phyloP scores from a whole-genome alignment of 2,888 invertebrate genomes.

The Pheosia tremula region DNA sequence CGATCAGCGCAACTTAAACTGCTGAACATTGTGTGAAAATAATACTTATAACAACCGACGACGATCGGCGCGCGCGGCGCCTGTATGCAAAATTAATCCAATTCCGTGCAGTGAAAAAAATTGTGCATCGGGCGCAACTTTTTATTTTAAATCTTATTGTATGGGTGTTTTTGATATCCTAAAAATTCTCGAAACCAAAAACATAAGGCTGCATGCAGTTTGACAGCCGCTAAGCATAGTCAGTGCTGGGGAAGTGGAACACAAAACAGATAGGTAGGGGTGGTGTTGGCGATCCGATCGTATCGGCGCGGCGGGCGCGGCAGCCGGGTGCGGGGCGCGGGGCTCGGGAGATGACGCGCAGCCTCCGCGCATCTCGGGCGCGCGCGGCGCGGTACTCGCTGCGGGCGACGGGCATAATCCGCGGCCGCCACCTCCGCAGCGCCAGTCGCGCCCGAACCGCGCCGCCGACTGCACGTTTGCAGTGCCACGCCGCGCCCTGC shows the following conservation, averaged over 20 bases:
- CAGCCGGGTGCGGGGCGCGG: conserved; percentile 12
- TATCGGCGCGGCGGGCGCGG: conserved; percentile 12
- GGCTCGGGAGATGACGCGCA: conserved; percentile 45
- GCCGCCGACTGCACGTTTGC: conserved; percentile 35
- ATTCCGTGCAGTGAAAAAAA: too few species aligned
- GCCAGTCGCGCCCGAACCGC: conserved; percentile 62
- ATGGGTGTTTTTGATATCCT: too few species aligned
- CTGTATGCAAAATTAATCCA: too few species aligned
- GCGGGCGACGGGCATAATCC: conserved; percentile 25
- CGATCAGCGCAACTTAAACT: too few species aligned
- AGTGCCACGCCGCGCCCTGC: conserved; percentile 26
- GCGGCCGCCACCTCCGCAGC: conserved; percentile 26
- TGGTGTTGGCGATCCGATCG: background rate
- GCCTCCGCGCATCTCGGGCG: conserved; percentile 56
- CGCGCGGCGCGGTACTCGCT: conserved; percentile 33
- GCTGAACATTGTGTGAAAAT: too few species aligned
- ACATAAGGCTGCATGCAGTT: too few species aligned
- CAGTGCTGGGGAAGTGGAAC: background rate
- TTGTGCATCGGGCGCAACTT: too few species aligned
- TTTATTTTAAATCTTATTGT: too few species aligned
- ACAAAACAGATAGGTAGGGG: conserved; percentile 1
- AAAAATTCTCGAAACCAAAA: too few species aligned
- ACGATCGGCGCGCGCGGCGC: too few species aligned
- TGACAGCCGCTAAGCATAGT: too few species aligned
- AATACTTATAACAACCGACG: too few species aligned